These are phyloP conservation scores for Larimichthys crocea DNA, from an alignment of 2,113 vertebrate species.

Conservation along the genomic window DNA sequence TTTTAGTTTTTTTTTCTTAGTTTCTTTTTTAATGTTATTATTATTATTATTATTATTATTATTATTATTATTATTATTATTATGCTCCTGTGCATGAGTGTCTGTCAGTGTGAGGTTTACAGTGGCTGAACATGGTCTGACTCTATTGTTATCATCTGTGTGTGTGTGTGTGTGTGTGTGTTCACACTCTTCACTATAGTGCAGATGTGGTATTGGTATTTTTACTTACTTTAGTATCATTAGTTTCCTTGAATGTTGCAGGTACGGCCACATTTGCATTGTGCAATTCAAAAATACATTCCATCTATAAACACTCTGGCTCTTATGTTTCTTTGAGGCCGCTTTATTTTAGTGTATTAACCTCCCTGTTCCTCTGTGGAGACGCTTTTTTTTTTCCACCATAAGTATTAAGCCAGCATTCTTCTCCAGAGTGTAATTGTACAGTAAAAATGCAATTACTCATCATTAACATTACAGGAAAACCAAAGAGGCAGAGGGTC, in stretches of 20 bases:
- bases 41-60: not conserved
- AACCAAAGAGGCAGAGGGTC: conserved; percentile 38
- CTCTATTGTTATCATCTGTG: not conserved
- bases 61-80: not conserved
- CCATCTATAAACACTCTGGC: not conserved
- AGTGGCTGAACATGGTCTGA: not conserved
- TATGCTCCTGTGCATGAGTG: not conserved
- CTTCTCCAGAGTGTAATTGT: conserved; percentile 14
- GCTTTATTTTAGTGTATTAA: not conserved
- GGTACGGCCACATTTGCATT: not conserved
- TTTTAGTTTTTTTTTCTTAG: not conserved
- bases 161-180: not conserved
- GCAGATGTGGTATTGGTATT: no score
- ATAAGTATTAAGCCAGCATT: not conserved
- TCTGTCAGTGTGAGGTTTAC: not conserved
- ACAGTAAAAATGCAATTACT: conserved; percentile 25
- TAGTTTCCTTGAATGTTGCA: conserved; percentile 1
- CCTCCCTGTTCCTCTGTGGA: not conserved
- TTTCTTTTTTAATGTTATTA: not conserved
- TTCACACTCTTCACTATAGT: not conserved
- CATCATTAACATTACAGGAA: conserved; percentile 24
- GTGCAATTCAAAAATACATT: not conserved
- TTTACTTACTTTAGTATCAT: not conserved
- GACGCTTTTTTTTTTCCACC: conserved; percentile 8
- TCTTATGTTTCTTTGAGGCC: not conserved